Conservation (phyloP, 2,888 invertebrate genomes). For the Diaperis boleti region DNA sequence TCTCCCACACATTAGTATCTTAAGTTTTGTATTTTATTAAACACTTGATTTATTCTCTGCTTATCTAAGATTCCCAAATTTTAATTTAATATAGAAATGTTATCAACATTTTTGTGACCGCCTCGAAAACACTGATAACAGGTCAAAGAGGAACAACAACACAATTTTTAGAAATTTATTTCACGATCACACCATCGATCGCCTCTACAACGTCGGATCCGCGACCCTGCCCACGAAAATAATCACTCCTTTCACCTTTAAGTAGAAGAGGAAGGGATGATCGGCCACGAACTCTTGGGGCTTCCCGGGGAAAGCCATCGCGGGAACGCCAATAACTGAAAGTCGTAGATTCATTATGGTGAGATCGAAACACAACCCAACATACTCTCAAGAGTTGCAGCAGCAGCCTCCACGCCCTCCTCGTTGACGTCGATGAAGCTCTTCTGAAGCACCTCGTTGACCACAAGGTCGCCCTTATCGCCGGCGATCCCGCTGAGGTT, state of each 20-base stretch:
- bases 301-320: neutral
- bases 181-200: too few species aligned
- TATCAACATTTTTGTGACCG: neutral
- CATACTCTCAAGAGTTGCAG: constrained; percentile 47
- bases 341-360: neutral
- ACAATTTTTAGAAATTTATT: too few species aligned
- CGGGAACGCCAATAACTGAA: neutral
- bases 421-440: constrained; percentile 14
- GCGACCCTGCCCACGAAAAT: constrained; percentile 5
- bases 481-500: constrained; percentile 51
- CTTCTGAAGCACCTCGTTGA: constrained; percentile 48
- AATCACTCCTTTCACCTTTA: constrained; percentile 12
- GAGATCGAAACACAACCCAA: too few species aligned
- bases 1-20: too few species aligned
- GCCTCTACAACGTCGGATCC: too few species aligned
- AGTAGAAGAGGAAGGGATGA: constrained; percentile 20
- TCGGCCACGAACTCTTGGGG: constrained; percentile 1
- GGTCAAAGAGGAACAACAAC: too few species aligned
- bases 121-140: too few species aligned
- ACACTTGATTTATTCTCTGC: too few species aligned
- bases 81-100: too few species aligned
- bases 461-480: constrained; percentile 41
- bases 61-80: too few species aligned
- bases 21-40: too few species aligned
- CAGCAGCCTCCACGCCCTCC: constrained; percentile 52